These are phyloP conservation scores for Zonitis immaculata DNA, from an alignment of 2,888 invertebrate species.

Conservation along the genomic window DNA sequence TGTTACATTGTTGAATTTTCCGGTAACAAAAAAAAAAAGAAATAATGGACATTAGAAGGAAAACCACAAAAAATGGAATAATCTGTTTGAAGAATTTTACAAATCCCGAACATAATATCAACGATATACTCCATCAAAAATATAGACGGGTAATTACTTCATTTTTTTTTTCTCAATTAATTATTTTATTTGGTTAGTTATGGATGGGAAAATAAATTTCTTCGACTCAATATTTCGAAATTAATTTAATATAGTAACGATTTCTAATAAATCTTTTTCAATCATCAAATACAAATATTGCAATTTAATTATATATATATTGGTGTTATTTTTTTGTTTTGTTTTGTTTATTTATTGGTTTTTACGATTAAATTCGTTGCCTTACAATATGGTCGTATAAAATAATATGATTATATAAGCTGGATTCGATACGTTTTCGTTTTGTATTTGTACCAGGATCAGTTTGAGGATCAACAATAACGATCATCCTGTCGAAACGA, in stretches of 20 bases:
- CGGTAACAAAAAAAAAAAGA: too few relatives aligned
- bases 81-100: not conserved
- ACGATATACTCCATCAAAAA: not conserved
- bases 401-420: constrained; percentile 67
- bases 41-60: not conserved
- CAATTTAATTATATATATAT: too few relatives aligned
- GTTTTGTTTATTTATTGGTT: too few relatives aligned
- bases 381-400: constrained; percentile 76
- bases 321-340: too few relatives aligned
- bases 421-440: constrained; percentile 59
- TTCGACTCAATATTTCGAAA: too few relatives aligned
- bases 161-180: not conserved
- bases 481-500: constrained; percentile 70
- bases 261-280: too few relatives aligned
- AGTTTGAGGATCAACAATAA: constrained; percentile 64
- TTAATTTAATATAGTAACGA: too few relatives aligned
- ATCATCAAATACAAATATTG: too few relatives aligned
- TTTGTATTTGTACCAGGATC: constrained; percentile 65
- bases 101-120: not conserved
- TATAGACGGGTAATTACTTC: not conserved
- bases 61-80: not conserved
- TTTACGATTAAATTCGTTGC: constrained; percentile 41
- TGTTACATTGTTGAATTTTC: not conserved
- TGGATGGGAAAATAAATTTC: too few relatives aligned
- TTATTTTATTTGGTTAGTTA: not conserved